Conservation (phyloP, 2,797 vertebrate genomes). For the Manis pentadactyla region DNA sequence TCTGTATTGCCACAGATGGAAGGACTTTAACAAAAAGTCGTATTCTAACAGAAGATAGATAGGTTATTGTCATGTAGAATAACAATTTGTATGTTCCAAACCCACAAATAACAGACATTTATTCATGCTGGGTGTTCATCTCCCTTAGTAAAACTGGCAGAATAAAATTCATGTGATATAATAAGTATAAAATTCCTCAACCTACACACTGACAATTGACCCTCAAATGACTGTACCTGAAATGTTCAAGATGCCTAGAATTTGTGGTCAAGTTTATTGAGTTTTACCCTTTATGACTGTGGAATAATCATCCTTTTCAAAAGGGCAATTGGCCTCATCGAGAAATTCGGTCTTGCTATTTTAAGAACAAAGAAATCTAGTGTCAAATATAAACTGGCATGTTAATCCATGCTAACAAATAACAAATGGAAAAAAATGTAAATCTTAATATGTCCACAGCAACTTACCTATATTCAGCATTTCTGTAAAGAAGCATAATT, state of each 20-base stretch:
- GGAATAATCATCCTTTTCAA: not conserved
- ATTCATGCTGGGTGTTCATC: not conserved
- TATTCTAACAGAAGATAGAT: not conserved
- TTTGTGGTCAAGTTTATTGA: not conserved
- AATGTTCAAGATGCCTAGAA: conserved; percentile 25
- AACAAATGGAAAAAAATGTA: conserved; percentile 16
- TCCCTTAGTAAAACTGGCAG: conserved; percentile 14
- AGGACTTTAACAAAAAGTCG: not conserved
- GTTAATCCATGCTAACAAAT: conserved; percentile 33
- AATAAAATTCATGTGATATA: not conserved
- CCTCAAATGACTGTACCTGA: not conserved
- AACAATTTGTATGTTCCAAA: not conserved
- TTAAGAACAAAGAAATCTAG: not conserved
- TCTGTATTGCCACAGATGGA: not conserved
- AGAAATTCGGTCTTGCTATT: not conserved
- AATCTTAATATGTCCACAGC: not conserved
- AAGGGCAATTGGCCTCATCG: not conserved
- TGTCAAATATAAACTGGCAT: not conserved
- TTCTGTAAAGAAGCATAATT: conserved; percentile 27
- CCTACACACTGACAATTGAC: not conserved
- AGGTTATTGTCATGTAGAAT: not conserved
- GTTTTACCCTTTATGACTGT: not conserved
- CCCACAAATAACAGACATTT: conserved; percentile 42
- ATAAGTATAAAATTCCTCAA: not conserved
- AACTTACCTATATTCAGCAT: not conserved